Percentiles rank a stretch among this genome's conserved stretches.
These are phyloP conservation scores for Trissolcus basalis DNA, from an alignment of 1,140 invertebrate genomes.

Conservation along the genomic window DNA sequence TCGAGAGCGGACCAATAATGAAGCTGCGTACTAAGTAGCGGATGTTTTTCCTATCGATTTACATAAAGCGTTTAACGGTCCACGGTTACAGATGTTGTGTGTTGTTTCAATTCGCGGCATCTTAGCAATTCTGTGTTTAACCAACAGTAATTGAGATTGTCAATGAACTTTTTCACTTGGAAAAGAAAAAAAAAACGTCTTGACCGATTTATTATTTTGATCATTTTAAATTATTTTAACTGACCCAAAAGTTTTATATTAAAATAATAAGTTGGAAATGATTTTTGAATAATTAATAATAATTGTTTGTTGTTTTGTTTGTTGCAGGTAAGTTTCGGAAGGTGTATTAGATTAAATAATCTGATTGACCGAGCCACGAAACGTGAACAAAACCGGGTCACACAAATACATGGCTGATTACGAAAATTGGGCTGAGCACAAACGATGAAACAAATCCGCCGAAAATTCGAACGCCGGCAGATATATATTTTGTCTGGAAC, in stretches of 20 bases:
- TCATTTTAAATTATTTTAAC: too few relatives aligned
- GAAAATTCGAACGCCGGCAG: background rate
- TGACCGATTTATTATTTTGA: too few relatives aligned
- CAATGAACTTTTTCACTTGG: too few relatives aligned
- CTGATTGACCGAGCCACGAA: constrained; percentile 10
- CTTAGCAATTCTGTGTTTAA: constrained; percentile 30
- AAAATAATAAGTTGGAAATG: too few relatives aligned
- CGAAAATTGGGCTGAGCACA: constrained; percentile 24
- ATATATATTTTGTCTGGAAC: constrained; percentile 18
- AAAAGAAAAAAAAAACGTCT: too few relatives aligned
- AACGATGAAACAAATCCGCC: constrained; percentile 30
- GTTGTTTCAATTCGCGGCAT: constrained; percentile 36
- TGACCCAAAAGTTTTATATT: too few relatives aligned
- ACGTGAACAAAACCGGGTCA: constrained; percentile 18
- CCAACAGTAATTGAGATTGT: too few relatives aligned
- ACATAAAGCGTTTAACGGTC: constrained; percentile 45
- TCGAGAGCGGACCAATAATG: constrained; percentile 46
- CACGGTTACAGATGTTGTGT: constrained; percentile 30
- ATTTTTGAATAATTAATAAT: too few relatives aligned
- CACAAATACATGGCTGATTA: constrained; percentile 43
- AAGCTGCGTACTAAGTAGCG: constrained; percentile 43
- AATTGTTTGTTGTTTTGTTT: too few relatives aligned
- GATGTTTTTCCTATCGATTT: constrained; percentile 56
- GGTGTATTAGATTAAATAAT: too few relatives aligned
- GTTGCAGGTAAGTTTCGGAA: too few relatives aligned